A percentile compares a stretch with the other conserved stretches of the same genome.
Evolutionary conservation across 2,888 invertebrate genomes (phyloP).

Genomic region (Alcis repandata): DNA sequence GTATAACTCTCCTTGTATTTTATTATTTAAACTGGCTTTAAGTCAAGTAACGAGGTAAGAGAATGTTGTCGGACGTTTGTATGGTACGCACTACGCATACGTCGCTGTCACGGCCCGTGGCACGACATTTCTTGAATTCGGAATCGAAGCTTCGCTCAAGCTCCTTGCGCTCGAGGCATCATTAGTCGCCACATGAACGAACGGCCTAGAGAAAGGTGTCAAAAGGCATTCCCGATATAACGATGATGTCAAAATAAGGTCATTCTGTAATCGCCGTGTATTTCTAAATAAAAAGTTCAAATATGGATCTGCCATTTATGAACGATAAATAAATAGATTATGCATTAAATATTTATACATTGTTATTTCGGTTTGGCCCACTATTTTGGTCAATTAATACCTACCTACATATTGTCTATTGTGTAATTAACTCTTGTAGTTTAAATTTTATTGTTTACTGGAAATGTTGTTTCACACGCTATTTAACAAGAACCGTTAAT

Average conservation of each 20-base stretch:
- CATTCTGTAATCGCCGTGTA: constrained; percentile 1
- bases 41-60: too few species aligned
- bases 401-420: not conserved
- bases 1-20: too few species aligned
- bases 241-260: constrained; percentile 8
- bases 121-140: not conserved
- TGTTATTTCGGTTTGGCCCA: not conserved
- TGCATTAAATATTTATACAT: too few species aligned
- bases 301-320: not conserved
- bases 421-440: not conserved
- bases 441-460: not conserved
- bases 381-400: not conserved
- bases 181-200: not conserved
- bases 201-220: not conserved
- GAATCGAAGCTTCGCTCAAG: not conserved
- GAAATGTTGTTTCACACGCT: too few species aligned
- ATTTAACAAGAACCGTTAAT: too few species aligned
- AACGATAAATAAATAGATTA: constrained; percentile 5
- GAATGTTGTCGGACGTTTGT: too few species aligned
- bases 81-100: too few species aligned
- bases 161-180: not conserved
- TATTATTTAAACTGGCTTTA: too few species aligned
- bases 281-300: constrained; percentile 4
- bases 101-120: not conserved
- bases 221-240: not conserved